These are phyloP conservation scores for Phoxinus phoxinus DNA, from an alignment of 2,113 vertebrate species.

Conservation along the genomic window DNA sequence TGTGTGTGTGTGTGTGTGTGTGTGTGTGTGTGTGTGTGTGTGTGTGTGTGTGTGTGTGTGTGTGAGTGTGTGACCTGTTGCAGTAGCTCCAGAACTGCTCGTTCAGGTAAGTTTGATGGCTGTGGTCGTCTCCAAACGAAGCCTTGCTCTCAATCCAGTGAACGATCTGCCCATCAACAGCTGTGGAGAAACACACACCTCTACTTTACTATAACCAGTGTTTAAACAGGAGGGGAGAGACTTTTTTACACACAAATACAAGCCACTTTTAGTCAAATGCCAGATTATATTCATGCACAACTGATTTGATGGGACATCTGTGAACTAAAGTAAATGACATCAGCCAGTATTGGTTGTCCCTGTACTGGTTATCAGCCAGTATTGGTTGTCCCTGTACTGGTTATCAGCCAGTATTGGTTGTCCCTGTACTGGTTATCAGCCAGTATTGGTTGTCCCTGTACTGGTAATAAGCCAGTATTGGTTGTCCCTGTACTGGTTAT, in stretches of 20 bases:
- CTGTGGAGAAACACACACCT: constrained; percentile 67
- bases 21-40: not conserved
- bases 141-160: constrained; percentile 99
- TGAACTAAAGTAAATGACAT: not conserved
- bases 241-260: not conserved
- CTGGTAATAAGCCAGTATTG: no score
- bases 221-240: not conserved
- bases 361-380: not conserved
- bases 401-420: no score
- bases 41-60: not conserved
- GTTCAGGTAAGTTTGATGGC: constrained; percentile 92
- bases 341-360: no score
- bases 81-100: constrained; percentile 99
- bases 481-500: not conserved
- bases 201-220: not conserved
- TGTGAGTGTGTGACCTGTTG: constrained; percentile 84
- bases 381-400: not conserved
- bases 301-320: not conserved
- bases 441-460: no score
- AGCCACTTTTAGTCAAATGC: not conserved
- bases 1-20: no score
- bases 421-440: not conserved
- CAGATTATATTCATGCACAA: not conserved
- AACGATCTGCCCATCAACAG: constrained; percentile 94
- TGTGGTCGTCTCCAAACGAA: constrained; percentile 96